Evolutionary conservation across 2,888 invertebrate species (phyloP), one percentile per base, ranked within the genome.

Genomic region (Drosophila lacicola): DNA sequence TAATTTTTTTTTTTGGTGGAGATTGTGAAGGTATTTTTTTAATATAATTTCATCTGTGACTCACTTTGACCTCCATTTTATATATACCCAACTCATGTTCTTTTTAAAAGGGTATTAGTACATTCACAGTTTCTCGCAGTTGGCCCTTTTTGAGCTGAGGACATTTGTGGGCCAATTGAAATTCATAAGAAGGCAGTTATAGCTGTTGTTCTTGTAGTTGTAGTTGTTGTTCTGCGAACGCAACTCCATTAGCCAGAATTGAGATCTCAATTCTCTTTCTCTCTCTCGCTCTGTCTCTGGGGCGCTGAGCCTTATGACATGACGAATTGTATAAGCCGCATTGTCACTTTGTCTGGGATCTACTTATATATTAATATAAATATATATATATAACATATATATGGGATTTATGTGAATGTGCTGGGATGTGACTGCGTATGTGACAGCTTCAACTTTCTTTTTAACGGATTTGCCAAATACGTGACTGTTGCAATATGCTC

Each of bases 321-420:
- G 85, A 85, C 85, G 89, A 83, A 85, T 85, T 87, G 89, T 79
- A 74, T 83, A 67, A 71, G 80, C 68, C 62, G 55, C 58, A 72
- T 76, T 78, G 64, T 67, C 46, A 51, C 37, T 44, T 49, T 63
- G 47, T 50, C 64, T 37, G 21, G 47, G 58, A 70, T 64, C 74
- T 66, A 36, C 34, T 45, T 55, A 36, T 11, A 17, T 33, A 41
- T n/a, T 41, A 3, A 37, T 11, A 14, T 19, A 39, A 13, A 13
- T 41, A 29, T 13, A 37, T 36, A 33, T 33, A 19, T 21, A 10
- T 5, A n/a, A 4, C 9, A 11, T 50, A 51, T 39, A 41, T 39
- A 51, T 13, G 19, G 33, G 39, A 47, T 55, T 19, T n/a, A 37
- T 45, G 60, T 36, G 37, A 46, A 17, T 36, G 19, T 39, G 17